Base-by-base conservation (phyloP, 2,888 invertebrate genomes). In the Hemistola chrysoprasaria region DNA sequence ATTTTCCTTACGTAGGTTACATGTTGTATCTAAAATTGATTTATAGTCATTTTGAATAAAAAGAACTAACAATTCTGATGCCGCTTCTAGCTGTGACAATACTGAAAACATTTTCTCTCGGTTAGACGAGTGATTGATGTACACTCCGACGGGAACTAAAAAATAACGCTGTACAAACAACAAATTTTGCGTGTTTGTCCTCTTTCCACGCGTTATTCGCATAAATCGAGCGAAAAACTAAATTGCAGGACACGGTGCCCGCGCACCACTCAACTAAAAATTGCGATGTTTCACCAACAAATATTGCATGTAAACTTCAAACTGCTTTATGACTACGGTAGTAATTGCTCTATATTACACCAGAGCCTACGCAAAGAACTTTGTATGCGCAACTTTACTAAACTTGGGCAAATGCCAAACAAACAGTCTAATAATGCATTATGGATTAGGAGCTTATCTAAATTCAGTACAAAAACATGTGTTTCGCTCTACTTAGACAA, bases 191-290 rank as follows among this genome's bases (percentile, higher is more conserved):
- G 79, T 83, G 86, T 87, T 85, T 82, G 79, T 72, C 66, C 80
- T 78, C 78, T 81, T 76, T 82, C 81, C 78, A 71, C 77, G 68
- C 77, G 81, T 79, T 79, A 77, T 78, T 74, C 81, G 61, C 81
- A 84, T 87, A 87, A 88, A 88, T 86, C 75, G 73, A 71, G 75
- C 71, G 76, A 83, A 83, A 78, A 73, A 74, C 78, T 78, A 81
- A 87, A 88, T 86, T 86, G 83, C 84, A 67, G 59, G 71, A 72
- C 63, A 78, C 80, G 79, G 72, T 75, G 77, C 78, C 78, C 78
- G 69, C 63, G 74, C 73, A 60, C 65, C 77, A 72, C 78, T 79
- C 78, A 68, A 80, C 79, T 75, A 78, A 81, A 85, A 84, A 81
- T 77, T 74, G 79, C 74, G 63, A 78, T 78, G 79, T 78, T 76